Conservation (phyloP, 2,797 vertebrate genomes). For the Pseudomugil tenellus region DNA sequence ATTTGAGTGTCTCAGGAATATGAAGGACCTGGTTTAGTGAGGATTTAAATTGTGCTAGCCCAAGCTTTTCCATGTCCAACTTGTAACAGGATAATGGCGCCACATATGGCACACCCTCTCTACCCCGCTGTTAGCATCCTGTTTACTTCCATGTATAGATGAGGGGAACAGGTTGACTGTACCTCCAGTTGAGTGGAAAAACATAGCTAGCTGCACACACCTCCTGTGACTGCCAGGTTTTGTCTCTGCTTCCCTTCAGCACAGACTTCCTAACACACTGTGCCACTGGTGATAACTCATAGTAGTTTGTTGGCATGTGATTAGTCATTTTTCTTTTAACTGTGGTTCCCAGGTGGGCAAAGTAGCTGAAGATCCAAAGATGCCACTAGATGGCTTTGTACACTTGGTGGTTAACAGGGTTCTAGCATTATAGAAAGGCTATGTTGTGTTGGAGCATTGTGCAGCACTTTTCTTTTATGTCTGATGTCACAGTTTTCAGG, state of each 20-base stretch:
- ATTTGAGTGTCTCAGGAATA: constrained; percentile 12
- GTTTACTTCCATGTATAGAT: constrained; percentile 67
- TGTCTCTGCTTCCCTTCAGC: constrained; percentile 53
- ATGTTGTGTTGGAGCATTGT: background rate
- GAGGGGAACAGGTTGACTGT: constrained; percentile 63
- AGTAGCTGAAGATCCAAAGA: constrained; percentile 69
- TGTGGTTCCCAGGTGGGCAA: constrained; percentile 70
- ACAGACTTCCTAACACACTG: constrained; percentile 47
- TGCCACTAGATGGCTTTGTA: constrained; percentile 57
- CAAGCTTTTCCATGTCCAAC: constrained; percentile 21
- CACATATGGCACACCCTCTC: constrained; percentile 58
- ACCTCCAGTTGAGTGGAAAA: constrained; percentile 61
- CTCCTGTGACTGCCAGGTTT: constrained; percentile 60
- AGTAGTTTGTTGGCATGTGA: constrained; percentile 46
- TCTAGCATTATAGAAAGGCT: constrained; percentile 28
- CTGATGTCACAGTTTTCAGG: constrained; percentile 6
- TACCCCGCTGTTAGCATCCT: constrained; percentile 63
- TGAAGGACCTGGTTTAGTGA: constrained; percentile 1
- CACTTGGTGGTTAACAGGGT: constrained; percentile 41
- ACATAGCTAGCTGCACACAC: constrained; percentile 41
- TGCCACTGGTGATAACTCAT: constrained; percentile 41
- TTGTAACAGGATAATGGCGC: constrained; percentile 33
- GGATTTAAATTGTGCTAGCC: constrained; percentile 30
- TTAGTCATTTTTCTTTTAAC: constrained; percentile 40
- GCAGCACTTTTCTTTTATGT: background rate